These are phyloP conservation scores for Rhaphigaster nebulosa DNA, from an alignment of 2,888 invertebrate species.

Conservation along the genomic window DNA sequence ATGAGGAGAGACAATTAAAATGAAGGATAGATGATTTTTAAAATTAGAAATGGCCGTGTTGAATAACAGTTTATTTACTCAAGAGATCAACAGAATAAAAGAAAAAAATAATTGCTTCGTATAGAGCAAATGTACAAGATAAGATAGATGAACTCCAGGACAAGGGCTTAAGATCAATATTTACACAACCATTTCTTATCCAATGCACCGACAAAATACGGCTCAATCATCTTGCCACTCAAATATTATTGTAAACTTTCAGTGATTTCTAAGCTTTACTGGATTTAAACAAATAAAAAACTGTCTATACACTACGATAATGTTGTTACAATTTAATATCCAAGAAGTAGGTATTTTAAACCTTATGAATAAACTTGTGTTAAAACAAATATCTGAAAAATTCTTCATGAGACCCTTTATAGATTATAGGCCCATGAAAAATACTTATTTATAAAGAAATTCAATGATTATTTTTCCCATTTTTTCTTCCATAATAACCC, in stretches of 20 bases:
- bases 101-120: conserved; percentile 20
- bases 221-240: not conserved
- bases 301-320: no score
- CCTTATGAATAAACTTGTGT: not conserved
- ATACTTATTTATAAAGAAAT: no score
- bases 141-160: conserved; percentile 10
- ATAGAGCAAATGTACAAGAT: not conserved
- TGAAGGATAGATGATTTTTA: not conserved
- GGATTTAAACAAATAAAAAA: not conserved
- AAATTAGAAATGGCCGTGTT: not conserved
- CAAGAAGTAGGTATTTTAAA: not conserved
- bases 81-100: not conserved
- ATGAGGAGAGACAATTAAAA: not conserved
- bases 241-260: conserved; percentile 4
- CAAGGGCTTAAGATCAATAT: not conserved
- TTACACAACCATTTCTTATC: not conserved
- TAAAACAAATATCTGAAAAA: not conserved
- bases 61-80: not conserved
- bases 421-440: no score
- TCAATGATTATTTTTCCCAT: no score
- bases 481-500: no score
- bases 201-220: not conserved
- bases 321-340: no score
- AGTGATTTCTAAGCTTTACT: not conserved
- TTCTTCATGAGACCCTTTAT: no score